Base-by-base conservation (phyloP, 2,113 vertebrate species). In the Garra rufa region DNA sequence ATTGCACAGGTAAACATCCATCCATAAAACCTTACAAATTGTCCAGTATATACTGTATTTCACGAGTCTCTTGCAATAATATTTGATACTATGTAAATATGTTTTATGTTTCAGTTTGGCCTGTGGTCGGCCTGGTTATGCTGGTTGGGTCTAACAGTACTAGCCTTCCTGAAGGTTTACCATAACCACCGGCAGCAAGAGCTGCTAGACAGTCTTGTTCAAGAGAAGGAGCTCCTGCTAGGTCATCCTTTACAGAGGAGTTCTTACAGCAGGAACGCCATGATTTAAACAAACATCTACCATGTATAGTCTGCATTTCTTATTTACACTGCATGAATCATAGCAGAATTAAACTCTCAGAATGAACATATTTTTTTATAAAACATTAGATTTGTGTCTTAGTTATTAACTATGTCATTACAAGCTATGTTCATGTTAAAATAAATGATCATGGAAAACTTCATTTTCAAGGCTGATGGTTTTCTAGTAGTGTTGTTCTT, bases 91-190 rank as follows among this genome's bases (percentile, higher is more conserved):
- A 14, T 59, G 8, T 28, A 26, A 61, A 85, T 73, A 34, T 65
- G n/a, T 50, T 80, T 65, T 67, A 38, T 59, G 65, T 90, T 34
- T 85, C 77, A 99, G 98, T 98, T 98, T 70, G 98, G 98, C 69
- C 94, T 99, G 74, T 99, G 98, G 98, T 97, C 97, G 41, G 94
- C 96, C 6, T 99, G 98, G 98, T 93, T 99, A 89, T 95, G 96
- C 59, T 99, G 98, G 98, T 91, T 99, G 63, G 97, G 94, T 70
- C 95, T 98, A 77, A 93, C 97, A 17, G 91, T 95, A 78, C 93
- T 99, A 93, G 96, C 98, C 81, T 99, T 99, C 93, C 93, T 99
- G 89, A 98, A 97, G 89, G 98, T 99, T 61, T 98, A 98, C 91
- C 95, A 97, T 90, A 99, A 96, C 94, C 96, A 96, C 93, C 95